Conservation (phyloP, 2,888 invertebrate genomes). For the Cephus rjabovi region DNA sequence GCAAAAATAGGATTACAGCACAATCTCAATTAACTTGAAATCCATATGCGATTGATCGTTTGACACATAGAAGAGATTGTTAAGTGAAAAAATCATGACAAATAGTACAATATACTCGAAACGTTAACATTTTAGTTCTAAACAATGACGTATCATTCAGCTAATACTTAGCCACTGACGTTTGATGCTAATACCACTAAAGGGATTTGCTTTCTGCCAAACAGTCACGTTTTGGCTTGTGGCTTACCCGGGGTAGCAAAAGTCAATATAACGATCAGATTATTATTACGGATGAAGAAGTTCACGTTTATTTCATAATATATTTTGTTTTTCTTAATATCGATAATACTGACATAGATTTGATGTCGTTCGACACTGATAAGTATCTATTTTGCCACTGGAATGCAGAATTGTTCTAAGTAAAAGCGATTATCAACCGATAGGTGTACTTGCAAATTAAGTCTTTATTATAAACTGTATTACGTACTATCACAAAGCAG, state of each 20-base stretch:
- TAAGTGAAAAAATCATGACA: background rate
- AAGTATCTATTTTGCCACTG: background rate
- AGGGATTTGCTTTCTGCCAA: slow-evolving; percentile 3
- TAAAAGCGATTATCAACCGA: background rate
- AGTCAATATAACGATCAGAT: slow-evolving; percentile 1
- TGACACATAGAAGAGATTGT: background rate
- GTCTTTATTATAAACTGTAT: slow-evolving; percentile 32
- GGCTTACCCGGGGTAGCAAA: slow-evolving; percentile 2
- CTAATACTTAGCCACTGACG: slow-evolving; percentile 2
- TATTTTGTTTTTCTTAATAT: background rate
- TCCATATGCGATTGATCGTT: background rate
- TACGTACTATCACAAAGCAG: slow-evolving; percentile 31
- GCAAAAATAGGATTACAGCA: background rate
- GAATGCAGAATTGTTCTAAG: background rate
- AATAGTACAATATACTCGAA: background rate
- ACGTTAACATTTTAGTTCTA: background rate
- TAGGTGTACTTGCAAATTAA: slow-evolving; percentile 8
- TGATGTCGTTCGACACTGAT: background rate
- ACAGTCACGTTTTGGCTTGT: slow-evolving; percentile 6
- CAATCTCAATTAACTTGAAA: background rate
- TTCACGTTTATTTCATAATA: background rate
- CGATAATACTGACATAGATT: background rate
- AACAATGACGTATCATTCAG: background rate
- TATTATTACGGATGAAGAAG: background rate
- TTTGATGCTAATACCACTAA: slow-evolving; percentile 14